These are phyloP conservation scores for Hemistola chrysoprasaria DNA, from an alignment of 2,888 invertebrate species.

Conservation along the genomic window DNA sequence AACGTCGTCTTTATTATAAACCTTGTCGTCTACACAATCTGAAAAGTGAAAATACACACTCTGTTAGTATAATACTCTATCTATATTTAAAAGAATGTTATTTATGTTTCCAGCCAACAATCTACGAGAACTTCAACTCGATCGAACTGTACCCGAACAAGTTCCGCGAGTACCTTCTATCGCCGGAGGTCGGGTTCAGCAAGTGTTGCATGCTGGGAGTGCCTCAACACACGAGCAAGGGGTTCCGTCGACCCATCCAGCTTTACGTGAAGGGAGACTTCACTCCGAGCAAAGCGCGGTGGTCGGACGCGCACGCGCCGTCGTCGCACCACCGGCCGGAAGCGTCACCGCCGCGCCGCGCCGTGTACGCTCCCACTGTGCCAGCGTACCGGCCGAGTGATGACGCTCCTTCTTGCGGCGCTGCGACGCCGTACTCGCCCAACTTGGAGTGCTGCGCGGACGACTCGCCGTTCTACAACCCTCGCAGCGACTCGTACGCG, in stretches of 20 bases:
- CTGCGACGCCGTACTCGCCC: conserved; percentile 76
- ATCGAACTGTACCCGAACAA: conserved; percentile 95
- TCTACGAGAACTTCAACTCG: conserved; percentile 91
- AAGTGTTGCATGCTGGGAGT: conserved; percentile 93
- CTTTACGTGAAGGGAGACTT: conserved; percentile 85
- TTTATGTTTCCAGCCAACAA: conserved; percentile 86
- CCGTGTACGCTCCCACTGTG: conserved; percentile 75
- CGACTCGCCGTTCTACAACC: conserved; percentile 79
- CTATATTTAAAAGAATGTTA: too few relatives aligned
- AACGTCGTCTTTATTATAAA: too few relatives aligned
- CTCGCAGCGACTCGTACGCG: conserved; percentile 76
- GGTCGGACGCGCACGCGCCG: conserved; percentile 85
- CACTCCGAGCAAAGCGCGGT: conserved; percentile 83
- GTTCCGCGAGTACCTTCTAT: conserved; percentile 95
- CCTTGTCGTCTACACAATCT: too few relatives aligned
- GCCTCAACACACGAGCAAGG: conserved; percentile 92
- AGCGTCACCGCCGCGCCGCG: conserved; percentile 78
- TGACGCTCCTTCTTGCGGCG: conserved; percentile 77
- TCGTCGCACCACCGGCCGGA: conserved; percentile 83
- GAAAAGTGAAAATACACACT: too few relatives aligned
- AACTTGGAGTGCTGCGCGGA: conserved; percentile 70
- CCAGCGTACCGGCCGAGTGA: conserved; percentile 76
- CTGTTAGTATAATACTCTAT: too few relatives aligned
- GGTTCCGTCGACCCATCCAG: conserved; percentile 93
- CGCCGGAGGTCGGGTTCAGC: conserved; percentile 95